Evolutionary conservation across 2,888 invertebrate species (phyloP), one percentile per base, ranked within the genome.

Genomic region (Aphodius sticticus): DNA sequence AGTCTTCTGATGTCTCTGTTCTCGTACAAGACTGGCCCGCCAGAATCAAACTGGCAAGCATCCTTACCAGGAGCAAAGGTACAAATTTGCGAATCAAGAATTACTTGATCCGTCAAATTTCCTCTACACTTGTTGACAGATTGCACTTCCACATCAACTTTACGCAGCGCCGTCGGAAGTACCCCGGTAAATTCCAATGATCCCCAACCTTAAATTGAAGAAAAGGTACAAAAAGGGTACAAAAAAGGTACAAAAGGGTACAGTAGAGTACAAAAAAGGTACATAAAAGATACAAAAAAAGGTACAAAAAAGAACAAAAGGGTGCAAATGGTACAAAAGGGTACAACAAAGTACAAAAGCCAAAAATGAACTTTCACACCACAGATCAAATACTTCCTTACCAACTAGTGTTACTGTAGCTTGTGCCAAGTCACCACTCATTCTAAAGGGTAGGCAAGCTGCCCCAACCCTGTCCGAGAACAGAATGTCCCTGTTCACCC

Each of bases 401-500:
- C 92, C 92, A 78, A 91, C 81, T 16, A 89, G 85, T 14, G 90
- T 90, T 0, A 92, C 90, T 14, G 82, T 85, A 0, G 83, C 77
- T 0, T 89, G 90, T 6, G 86, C 84, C 16, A 92, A 88, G 81
- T 88, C 84, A 0, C 77, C 79, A 70, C 82, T 84, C 80, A 89
- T 91, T 77, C 89, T 90, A 86, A 94, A 94, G 0, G 94, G 94
- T 75, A 94, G 85, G 84, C 94, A 94, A 26, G 88, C 92, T 0
- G 94, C 93, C 0, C 92, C 92, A 2, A 94, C 92, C 69, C 86
- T 86, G 0, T 88, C 85, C 76, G 86, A 91, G 84, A 91, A 94
- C 12, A 6, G 12, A 0, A 94, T 92, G 0, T 69, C 6, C 0
- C 77, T 80, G 0, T 16, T 26, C 0, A 91, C 85, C 70, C 83